Percentiles rank a stretch among this genome's conserved stretches.
Conservation (phyloP, 2,888 invertebrate genomes). For the Dasypogon diadema region DNA sequence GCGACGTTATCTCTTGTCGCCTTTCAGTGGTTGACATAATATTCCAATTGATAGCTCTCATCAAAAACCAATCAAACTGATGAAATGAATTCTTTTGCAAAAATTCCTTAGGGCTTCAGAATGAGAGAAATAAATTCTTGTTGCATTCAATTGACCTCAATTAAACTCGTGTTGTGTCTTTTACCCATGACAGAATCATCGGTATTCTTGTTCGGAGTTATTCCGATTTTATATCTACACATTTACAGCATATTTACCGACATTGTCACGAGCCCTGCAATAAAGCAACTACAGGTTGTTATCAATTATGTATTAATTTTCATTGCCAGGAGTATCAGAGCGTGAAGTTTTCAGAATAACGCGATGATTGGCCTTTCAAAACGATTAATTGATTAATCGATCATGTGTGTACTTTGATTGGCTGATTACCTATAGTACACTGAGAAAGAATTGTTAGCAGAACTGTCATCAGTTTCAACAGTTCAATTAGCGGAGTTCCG, state of each 20-base stretch:
- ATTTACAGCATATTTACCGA: background rate
- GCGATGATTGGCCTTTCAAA: slow-evolving; percentile 29
- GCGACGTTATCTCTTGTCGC: slow-evolving; percentile 8
- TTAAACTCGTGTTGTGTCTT: slow-evolving; percentile 50
- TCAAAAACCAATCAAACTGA: no score
- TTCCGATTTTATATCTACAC: slow-evolving; percentile 24
- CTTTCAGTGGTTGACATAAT: slow-evolving; percentile 10
- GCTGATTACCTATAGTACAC: background rate
- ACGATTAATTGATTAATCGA: slow-evolving; percentile 45
- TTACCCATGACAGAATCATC: background rate
- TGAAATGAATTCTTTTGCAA: no score
- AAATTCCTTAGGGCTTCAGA: background rate
- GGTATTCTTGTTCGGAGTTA: background rate
- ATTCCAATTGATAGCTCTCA: no score
- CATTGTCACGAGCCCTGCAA: slow-evolving; percentile 23
- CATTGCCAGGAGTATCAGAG: slow-evolving; percentile 30
- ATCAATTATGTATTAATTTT: slow-evolving; percentile 16
- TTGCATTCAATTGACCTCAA: slow-evolving; percentile 54
- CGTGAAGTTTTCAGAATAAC: slow-evolving; percentile 40
- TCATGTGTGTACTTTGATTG: slow-evolving; percentile 6
- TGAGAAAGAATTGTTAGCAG: background rate
- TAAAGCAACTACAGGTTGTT: background rate
- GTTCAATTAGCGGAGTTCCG: slow-evolving; percentile 36
- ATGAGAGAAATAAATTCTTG: slow-evolving; percentile 52
- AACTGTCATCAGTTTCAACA: slow-evolving; percentile 16